Percentiles rank a stretch among this genome's conserved stretches.
Conservation (phyloP, 2,888 invertebrate species). For the Spialia ferax region DNA sequence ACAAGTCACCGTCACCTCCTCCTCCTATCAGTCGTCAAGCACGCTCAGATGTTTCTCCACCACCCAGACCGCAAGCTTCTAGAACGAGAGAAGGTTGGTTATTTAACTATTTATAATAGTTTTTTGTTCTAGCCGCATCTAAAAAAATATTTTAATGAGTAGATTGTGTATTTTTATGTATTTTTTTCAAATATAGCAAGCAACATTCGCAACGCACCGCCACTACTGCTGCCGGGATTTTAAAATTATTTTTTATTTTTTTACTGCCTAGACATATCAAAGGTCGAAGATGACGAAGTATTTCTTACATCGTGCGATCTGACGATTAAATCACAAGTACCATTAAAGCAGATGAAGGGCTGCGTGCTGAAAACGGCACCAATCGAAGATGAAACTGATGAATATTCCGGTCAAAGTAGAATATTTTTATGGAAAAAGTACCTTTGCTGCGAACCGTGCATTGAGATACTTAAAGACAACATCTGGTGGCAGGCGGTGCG, state of each 20-base stretch:
- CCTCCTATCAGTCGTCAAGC: slow-evolving; percentile 59
- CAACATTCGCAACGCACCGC: slow-evolving; percentile 60
- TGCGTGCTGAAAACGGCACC: slow-evolving; percentile 60
- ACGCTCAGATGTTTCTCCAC: slow-evolving; percentile 52
- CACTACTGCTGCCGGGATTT: slow-evolving; percentile 41
- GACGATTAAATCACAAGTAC: slow-evolving; percentile 54
- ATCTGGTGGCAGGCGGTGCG: slow-evolving; percentile 73
- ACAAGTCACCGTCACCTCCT: slow-evolving; percentile 63
- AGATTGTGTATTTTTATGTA: no score
- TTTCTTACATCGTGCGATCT: slow-evolving; percentile 71
- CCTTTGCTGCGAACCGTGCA: slow-evolving; percentile 61
- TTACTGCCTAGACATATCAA: slow-evolving; percentile 55
- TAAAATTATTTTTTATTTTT: slow-evolving; percentile 36
- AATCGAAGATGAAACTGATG: slow-evolving; percentile 51
- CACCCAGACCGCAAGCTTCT: slow-evolving; percentile 62
- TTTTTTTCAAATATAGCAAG: no score
- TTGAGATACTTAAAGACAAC: slow-evolving; percentile 53
- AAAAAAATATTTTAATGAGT: neutral
- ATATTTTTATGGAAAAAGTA: slow-evolving; percentile 60
- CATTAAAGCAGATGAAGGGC: slow-evolving; percentile 60
- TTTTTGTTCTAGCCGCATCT: neutral
- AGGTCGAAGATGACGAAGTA: slow-evolving; percentile 63
- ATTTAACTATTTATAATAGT: neutral
- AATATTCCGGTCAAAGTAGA: slow-evolving; percentile 43
- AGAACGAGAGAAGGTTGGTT: slow-evolving; percentile 66